Conservation (phyloP, 2,113 vertebrate species). For the Atherinomorus stipes region DNA sequence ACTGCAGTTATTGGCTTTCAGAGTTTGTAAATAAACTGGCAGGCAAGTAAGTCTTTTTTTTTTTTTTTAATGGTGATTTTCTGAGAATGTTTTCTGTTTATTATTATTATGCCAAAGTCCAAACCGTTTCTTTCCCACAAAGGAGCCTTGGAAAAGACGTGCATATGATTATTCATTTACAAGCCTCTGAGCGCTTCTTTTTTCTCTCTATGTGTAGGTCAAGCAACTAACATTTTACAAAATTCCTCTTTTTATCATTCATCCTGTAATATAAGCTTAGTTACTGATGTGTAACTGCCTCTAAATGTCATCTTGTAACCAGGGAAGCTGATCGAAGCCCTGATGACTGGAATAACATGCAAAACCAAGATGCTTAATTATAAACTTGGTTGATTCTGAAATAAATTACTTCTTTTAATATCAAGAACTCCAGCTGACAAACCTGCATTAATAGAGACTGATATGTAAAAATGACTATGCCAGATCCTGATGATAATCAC, state of each 20-base stretch:
- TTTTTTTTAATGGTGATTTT: background rate
- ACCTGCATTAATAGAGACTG: constrained; percentile 15
- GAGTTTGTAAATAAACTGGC: no score
- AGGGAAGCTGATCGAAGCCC: constrained; percentile 5
- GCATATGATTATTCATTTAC: background rate
- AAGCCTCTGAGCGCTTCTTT: background rate
- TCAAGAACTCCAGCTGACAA: constrained; percentile 44
- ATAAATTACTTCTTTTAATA: constrained; percentile 27
- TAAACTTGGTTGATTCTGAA: constrained; percentile 14
- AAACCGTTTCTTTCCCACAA: constrained; percentile 14
- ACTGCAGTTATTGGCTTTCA: constrained; percentile 1
- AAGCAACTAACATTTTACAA: constrained; percentile 27
- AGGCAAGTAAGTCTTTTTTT: background rate
- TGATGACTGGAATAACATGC: constrained; percentile 1
- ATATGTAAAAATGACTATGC: constrained; percentile 15
- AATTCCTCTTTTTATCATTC: constrained; percentile 25
- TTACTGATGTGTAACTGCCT: constrained; percentile 25
- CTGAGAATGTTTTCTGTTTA: background rate
- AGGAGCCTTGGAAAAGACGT: background rate
- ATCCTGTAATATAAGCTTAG: constrained; percentile 19
- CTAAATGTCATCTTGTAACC: constrained; percentile 10
- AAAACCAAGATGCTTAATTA: constrained; percentile 20
- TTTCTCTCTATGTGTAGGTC: constrained; percentile 16
- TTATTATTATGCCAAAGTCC: constrained; percentile 4
- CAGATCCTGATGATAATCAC: constrained; percentile 20